A percentile compares a stretch with the other conserved stretches of the same genome.
Evolutionary conservation across 2,113 vertebrate genomes (phyloP).

Genomic region (Leuciscus idus): DNA sequence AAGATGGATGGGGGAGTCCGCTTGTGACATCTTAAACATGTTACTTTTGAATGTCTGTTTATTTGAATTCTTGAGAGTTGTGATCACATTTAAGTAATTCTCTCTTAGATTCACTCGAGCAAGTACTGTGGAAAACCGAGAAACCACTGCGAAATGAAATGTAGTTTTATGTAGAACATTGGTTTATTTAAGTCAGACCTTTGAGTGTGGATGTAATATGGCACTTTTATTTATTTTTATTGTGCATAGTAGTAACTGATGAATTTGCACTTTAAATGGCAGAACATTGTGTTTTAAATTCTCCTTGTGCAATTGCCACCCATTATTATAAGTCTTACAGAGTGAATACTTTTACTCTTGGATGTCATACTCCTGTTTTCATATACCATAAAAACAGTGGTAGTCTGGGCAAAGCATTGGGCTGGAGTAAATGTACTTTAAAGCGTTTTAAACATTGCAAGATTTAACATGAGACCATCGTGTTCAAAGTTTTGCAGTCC

Average conservation of each 20-base stretch:
- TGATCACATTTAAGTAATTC: conserved; percentile 65
- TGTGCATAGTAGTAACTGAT: conserved; percentile 64
- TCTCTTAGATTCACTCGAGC: conserved; percentile 71
- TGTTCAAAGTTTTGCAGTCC: not conserved
- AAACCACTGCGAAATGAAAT: conserved; percentile 75
- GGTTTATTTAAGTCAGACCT: conserved; percentile 70
- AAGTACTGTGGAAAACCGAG: conserved; percentile 72
- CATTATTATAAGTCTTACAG: not conserved
- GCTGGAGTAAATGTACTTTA: not conserved
- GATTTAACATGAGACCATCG: not conserved
- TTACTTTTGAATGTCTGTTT: conserved; percentile 74
- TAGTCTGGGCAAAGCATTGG: not conserved
- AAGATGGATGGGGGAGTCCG: conserved; percentile 74
- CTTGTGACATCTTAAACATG: conserved; percentile 77
- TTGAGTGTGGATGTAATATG: conserved; percentile 63
- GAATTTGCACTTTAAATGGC: conserved; percentile 37
- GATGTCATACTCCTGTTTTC: not conserved
- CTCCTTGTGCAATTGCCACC: not conserved
- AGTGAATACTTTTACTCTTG: not conserved
- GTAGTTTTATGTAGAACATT: conserved; percentile 76
- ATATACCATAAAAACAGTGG: not conserved
- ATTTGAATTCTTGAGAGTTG: conserved; percentile 74
- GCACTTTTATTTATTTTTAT: conserved; percentile 59
- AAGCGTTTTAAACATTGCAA: not conserved
- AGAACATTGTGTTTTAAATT: conserved; percentile 9